A percentile compares a stretch with the other conserved stretches of the same genome.
Conservation (phyloP, 2,888 invertebrate genomes). For the Brenthis hecate region DNA sequence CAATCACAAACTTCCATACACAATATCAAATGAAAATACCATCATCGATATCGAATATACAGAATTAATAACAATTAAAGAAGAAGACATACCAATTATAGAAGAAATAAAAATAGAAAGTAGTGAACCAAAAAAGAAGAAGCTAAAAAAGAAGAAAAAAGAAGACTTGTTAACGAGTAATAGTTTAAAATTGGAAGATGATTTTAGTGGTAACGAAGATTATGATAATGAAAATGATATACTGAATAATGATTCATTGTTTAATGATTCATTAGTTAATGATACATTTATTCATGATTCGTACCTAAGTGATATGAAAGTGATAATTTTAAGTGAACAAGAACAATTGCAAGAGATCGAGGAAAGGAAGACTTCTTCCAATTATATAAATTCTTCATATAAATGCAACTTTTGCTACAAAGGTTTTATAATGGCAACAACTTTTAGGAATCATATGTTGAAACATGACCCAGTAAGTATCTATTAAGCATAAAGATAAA, state of each 20-base stretch:
- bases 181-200: slow-evolving; percentile 36
- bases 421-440: slow-evolving; percentile 61
- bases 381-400: slow-evolving; percentile 61
- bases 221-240: slow-evolving; percentile 36
- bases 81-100: slow-evolving; percentile 32
- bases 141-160: slow-evolving; percentile 40
- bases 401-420: slow-evolving; percentile 67
- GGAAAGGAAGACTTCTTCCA: slow-evolving; percentile 52
- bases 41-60: slow-evolving; percentile 32
- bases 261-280: too few species aligned
- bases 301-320: slow-evolving; percentile 47
- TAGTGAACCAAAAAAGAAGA: slow-evolving; percentile 45
- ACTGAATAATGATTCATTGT: slow-evolving; percentile 6
- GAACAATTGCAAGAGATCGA: slow-evolving; percentile 60
- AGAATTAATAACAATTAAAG: slow-evolving; percentile 34
- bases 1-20: slow-evolving; percentile 19
- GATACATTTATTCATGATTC: too few species aligned
- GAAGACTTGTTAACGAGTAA: slow-evolving; percentile 13
- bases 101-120: slow-evolving; percentile 30
- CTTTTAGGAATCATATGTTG: slow-evolving; percentile 65
- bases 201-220: slow-evolving; percentile 16
- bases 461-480: slow-evolving; percentile 61
- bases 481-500: too few species aligned
- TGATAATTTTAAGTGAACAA: slow-evolving; percentile 53
- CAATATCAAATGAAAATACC: slow-evolving; percentile 20